These are phyloP conservation scores for Drosophila pruinosa DNA, from an alignment of 1,140 invertebrate species.

Conservation along the genomic window DNA sequence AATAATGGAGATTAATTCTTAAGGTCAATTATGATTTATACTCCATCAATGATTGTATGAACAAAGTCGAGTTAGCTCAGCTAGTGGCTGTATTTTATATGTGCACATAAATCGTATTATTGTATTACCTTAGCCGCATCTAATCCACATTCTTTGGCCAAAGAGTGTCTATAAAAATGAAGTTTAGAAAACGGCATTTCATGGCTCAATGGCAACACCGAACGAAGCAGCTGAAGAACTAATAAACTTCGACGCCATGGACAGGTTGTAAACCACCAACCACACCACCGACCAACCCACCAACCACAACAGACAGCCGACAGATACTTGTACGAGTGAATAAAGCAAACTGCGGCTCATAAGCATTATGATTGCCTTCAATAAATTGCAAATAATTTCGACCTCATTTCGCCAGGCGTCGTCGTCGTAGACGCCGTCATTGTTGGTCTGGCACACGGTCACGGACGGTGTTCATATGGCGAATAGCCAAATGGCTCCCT, in stretches of 20 bases:
- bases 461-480: constrained; percentile 56
- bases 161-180: constrained; percentile 52
- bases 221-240: constrained; percentile 59
- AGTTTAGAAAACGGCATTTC: constrained; percentile 60
- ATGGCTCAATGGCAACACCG: constrained; percentile 67
- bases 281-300: no score
- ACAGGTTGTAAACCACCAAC: constrained; percentile 28
- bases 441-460: constrained; percentile 64
- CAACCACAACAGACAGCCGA: constrained; percentile 18
- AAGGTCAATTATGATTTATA: not conserved
- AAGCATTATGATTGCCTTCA: constrained; percentile 79
- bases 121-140: not conserved
- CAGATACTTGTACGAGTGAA: constrained; percentile 19
- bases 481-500: constrained; percentile 29
- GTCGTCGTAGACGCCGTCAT: constrained; percentile 22
- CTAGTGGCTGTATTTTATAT: not conserved
- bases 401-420: constrained; percentile 74
- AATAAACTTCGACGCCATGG: constrained; percentile 58
- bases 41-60: not conserved
- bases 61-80: no score
- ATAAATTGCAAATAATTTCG: constrained; percentile 82
- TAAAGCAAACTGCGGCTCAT: constrained; percentile 68
- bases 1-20: not conserved
- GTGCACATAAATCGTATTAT: not conserved
- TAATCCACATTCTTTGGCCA: constrained; percentile 2